Base-by-base conservation (phyloP, 1,140 invertebrate genomes). In the Bombus cullumanus region DNA sequence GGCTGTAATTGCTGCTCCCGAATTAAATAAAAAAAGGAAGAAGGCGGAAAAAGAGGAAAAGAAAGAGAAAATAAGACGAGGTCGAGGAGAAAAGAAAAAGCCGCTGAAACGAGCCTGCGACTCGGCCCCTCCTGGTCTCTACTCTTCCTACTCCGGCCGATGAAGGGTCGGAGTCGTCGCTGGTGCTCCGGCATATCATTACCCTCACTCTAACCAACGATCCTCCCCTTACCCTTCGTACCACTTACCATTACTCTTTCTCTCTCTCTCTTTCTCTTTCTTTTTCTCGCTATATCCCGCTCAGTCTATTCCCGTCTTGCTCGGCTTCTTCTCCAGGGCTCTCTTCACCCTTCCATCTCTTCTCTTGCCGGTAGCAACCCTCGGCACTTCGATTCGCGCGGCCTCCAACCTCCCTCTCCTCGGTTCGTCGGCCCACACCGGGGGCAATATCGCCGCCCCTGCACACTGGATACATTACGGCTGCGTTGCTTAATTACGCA, bases 401-500 rank as follows among this genome's bases (percentile, higher is more conserved):
- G 79, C 81, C 81, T 86, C 81, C 57, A 73, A 12, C 59, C 68
- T 43, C 62, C 57, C 83, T 59, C 57, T 68, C 69, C 13, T 43
- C 76, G 80, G 79, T 59, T 78, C 73, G 82, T 53, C 69, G 64
- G 80, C 72, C 78, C 64, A 81, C 59, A 76, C 86, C 83, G 92
- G 79, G 76, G 84, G 91, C 92, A 93, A 93, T 92, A 93, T 93
- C 91, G 92, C 92, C 91, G 92, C 88, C 76, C 71, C 80, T 83
- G 86, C 86, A 84, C 86, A 81, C 90, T 89, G 88, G 92, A 91
- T 93, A 92, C 89, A 93, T 93, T 92, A 92, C 92, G 78, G 80
- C 81, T 77, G 89, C 92, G 92, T 93, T 93, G 91, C 91, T 93
- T 93, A 93, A 93, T 93, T 93, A 93, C 93, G 92, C 92, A 90